Evolutionary conservation across 2,113 vertebrate species (phyloP), one percentile per base, ranked within the genome.

Genomic region (Pithys albifrons): DNA sequence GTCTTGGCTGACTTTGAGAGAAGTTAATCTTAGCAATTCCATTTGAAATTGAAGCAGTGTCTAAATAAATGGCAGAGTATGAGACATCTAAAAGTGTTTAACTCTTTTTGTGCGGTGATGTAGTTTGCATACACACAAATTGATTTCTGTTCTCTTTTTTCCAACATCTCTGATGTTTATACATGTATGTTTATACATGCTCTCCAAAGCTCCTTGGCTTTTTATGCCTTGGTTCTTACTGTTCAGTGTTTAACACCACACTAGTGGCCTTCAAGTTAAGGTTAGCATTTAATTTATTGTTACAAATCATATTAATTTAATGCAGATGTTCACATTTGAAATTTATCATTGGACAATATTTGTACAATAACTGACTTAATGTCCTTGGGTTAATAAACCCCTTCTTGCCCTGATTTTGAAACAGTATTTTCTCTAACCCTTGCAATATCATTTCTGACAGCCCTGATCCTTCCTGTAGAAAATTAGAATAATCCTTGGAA

Each of bases 1-100:
- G 48, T 64, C 82, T 64, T 80, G 48, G 80, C 45, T 83, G 52
- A 85, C 46, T 90, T 76, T 57, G n/a, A 77, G 24, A 73, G 19
- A 92, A 92, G n/a, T 74, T 74, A 65, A 65, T 80, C 24, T 67
- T 69, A 78, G 57, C 45, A 74, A 74, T 92, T 93, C 65, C 35
- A 81, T 51, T 65, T 89, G 85, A 90, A 92, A 95, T 41, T 1
- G 7, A 83, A 94, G 59, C 39, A 55, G 19, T 29, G 5, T 71
- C 43, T 88, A 75, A 94, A 71, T 58, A 85, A 90, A 89, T 54
- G 41, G 52, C 57, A 89, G 54, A 31, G 28, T 52, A 37, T 61
- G 35, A 85, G 61, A 45, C 25, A 71, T 70, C 24, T 58, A 66
- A 89, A 37, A 51, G 48, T 54, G 82, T 78, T 91, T 87, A 92